Evolutionary conservation across 1,140 invertebrate species (phyloP).

Genomic region (Oncopodura yosiiana): DNA sequence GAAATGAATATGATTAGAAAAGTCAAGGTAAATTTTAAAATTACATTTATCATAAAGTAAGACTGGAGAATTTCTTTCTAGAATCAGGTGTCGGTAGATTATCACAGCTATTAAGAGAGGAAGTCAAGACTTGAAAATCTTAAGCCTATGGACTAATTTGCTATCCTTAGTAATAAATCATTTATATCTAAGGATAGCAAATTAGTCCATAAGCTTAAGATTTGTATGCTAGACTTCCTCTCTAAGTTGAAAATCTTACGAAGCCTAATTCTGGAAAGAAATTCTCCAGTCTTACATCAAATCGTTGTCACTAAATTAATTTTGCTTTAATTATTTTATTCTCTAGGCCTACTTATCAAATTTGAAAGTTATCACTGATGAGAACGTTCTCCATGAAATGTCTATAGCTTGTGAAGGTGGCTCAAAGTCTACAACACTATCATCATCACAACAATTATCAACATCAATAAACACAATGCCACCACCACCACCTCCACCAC

Average conservation of each 20-base stretch:
- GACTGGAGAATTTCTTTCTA: too few species aligned
- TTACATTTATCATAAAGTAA: not conserved
- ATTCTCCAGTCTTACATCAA: too few species aligned
- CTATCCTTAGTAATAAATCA: too few species aligned
- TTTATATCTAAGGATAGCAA: too few species aligned
- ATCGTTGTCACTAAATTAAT: too few species aligned
- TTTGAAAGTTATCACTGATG: conserved; percentile 83
- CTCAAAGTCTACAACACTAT: conserved; percentile 65
- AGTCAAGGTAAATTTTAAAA: conserved; percentile 12
- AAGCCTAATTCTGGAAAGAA: too few species aligned
- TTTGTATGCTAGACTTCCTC: too few species aligned
- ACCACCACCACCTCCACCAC: conserved; percentile 46
- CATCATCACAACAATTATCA: conserved; percentile 80
- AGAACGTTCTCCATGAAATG: conserved; percentile 75
- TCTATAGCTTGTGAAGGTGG: conserved; percentile 81
- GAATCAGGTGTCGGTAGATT: too few species aligned
- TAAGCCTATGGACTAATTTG: too few species aligned
- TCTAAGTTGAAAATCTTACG: too few species aligned
- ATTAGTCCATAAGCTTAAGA: too few species aligned
- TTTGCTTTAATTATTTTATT: not conserved
- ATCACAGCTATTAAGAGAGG: not conserved
- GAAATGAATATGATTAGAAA: conserved; percentile 49
- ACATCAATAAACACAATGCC: conserved; percentile 77
- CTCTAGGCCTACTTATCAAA: conserved; percentile 80
- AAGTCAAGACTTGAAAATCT: too few species aligned